Evolutionary conservation across 2,888 invertebrate genomes (phyloP).

Genomic region (Drosophila formosana): DNA sequence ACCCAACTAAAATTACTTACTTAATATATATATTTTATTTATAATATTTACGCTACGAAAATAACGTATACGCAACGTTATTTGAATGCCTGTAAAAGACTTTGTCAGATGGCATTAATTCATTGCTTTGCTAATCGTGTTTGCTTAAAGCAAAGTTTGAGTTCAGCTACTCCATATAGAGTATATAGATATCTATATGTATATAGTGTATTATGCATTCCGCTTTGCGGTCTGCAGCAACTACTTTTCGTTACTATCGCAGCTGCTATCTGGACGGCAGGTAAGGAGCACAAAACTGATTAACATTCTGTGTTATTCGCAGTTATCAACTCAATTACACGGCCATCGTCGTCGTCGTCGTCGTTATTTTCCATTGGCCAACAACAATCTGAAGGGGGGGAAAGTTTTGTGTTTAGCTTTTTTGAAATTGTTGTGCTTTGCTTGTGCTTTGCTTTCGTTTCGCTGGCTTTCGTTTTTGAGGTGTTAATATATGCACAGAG

Average conservation of each 20-base stretch:
- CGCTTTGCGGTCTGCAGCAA: constrained; percentile 1
- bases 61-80: no score
- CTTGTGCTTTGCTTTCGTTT: constrained; percentile 3
- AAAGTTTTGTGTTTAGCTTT: constrained; percentile 16
- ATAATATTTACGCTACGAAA: no score
- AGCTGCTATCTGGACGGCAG: constrained; percentile 2
- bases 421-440: not conserved
- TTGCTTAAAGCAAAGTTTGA: not conserved
- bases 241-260: constrained; percentile 3
- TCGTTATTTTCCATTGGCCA: constrained; percentile 20
- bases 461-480: not conserved
- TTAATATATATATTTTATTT: no score
- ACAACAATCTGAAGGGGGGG: constrained; percentile 1
- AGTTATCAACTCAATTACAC: constrained; percentile 54
- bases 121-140: not conserved
- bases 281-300: constrained; percentile 31
- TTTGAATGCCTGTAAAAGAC: no score
- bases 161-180: no score
- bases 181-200: no score
- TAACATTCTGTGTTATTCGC: constrained; percentile 32
- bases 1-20: no score
- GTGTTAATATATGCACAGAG: constrained; percentile 47
- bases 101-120: constrained; percentile 1
- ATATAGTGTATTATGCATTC: not conserved
- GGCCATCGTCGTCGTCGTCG: constrained; percentile 16